Percentiles rank a stretch among this genome's conserved stretches.
These are phyloP conservation scores for Phymorhynchus buccinoides DNA, from an alignment of 1,140 invertebrate genomes.

Conservation along the genomic window DNA sequence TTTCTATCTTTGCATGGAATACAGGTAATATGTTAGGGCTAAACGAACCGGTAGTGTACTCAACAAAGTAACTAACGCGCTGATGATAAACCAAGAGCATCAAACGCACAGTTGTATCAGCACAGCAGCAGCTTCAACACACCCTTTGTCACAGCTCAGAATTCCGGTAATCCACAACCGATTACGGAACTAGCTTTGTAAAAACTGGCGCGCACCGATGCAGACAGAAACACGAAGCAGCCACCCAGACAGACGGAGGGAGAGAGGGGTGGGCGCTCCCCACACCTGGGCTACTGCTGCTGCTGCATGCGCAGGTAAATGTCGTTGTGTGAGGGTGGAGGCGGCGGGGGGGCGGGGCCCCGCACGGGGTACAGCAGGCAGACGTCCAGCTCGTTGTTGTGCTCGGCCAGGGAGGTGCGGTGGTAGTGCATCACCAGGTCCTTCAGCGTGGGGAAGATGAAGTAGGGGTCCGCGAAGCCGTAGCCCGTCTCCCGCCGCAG, in stretches of 20 bases:
- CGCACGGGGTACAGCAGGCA: conserved; percentile 83
- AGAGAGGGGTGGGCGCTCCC: too few relatives aligned
- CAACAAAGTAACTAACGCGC: not conserved
- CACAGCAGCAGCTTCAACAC: not conserved
- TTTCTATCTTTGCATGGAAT: too few relatives aligned
- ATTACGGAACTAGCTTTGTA: not conserved
- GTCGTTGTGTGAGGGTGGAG: conserved; percentile 29
- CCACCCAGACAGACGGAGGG: not conserved
- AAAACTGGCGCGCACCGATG: not conserved
- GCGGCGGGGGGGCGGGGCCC: conserved; percentile 29
- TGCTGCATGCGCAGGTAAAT: conserved; percentile 51
- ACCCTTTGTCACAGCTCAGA: not conserved
- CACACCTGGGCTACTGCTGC: conserved; percentile 39
- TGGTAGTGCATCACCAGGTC: conserved; percentile 94
- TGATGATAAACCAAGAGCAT: not conserved
- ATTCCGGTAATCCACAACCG: too few relatives aligned
- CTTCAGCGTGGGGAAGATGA: conserved; percentile 87
- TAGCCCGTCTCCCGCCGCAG: conserved; percentile 85
- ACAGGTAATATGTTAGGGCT: too few relatives aligned
- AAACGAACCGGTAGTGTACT: too few relatives aligned
- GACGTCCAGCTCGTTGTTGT: conserved; percentile 91
- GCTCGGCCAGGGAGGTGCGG: conserved; percentile 92
- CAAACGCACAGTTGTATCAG: not conserved
- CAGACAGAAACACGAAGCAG: not conserved
- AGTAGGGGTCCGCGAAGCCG: conserved; percentile 96